Percentiles rank a stretch among this genome's conserved stretches.
These are phyloP conservation scores for Schlechtendalia chinensis DNA, from an alignment of 1,140 invertebrate species.

Conservation along the genomic window DNA sequence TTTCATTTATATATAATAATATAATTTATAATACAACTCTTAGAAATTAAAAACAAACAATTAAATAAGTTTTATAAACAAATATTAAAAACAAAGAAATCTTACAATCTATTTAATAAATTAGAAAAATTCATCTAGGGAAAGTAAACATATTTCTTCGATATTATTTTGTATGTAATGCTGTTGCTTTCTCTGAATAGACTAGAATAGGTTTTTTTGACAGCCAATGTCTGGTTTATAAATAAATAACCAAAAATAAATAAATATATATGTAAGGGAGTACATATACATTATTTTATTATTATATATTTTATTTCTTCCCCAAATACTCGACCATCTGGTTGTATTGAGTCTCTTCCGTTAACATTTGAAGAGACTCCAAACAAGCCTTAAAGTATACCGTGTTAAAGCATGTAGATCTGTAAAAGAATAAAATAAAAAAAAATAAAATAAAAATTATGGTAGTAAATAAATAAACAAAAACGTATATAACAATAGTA, in stretches of 20 bases:
- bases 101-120: constrained; percentile 52
- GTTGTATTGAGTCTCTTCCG: constrained; percentile 74
- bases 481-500: neutral
- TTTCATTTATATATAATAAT: constrained; percentile 46
- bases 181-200: constrained; percentile 52
- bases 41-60: constrained; percentile 51
- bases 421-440: constrained; percentile 59
- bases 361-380: constrained; percentile 77
- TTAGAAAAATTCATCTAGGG: constrained; percentile 52
- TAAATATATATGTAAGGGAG: constrained; percentile 15
- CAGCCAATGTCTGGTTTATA: constrained; percentile 34
- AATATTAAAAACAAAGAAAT: constrained; percentile 50
- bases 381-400: constrained; percentile 88
- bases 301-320: constrained; percentile 51
- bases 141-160: constrained; percentile 50
- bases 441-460: neutral
- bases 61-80: constrained; percentile 49
- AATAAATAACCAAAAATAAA: constrained; percentile 31
- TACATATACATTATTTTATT: constrained; percentile 32
- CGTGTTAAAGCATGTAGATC: constrained; percentile 87
- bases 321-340: constrained; percentile 65
- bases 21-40: constrained; percentile 51
- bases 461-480: neutral
- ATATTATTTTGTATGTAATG: constrained; percentile 51
- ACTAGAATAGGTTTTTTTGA: constrained; percentile 52